Base-by-base conservation (phyloP, 2,888 invertebrate genomes). In the Steinernema carpocapsae region DNA sequence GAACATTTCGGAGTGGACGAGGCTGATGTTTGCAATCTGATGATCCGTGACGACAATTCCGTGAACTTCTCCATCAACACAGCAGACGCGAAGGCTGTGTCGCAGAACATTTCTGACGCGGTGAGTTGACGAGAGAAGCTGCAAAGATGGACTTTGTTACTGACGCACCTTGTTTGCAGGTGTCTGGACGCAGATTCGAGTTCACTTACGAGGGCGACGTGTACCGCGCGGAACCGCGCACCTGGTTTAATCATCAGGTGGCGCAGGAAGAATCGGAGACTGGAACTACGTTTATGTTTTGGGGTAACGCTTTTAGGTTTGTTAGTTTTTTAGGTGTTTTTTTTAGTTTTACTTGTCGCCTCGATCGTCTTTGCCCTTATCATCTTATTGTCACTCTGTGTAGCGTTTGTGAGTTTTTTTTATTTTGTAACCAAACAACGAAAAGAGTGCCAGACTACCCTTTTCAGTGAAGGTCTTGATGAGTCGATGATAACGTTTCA, bases 51-150 rank as follows among this genome's bases (percentile, higher is more conserved):
- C 26, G 83, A 84, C 74, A 83, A 83, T 52, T 75, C 77, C 3
- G 78, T 84, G 19, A 76, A 79, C 12, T 85, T 85, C 72, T 78
- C 77, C 24, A 79, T 85, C 6, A 64, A 77, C 26, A 80, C 80
- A 26, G 74, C 78, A 14, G 79, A 84, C 59, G 83, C 84, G 0
- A 74, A 78, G 48, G 48, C 80, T 73, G 79, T 80, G 51, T 79
- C 84, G 0, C 52, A 80, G 70, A 72, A 74, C 51, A 78, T 84
- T 12, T 83, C 84, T 0, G 78, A 83, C 22, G 79, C 82, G 43
- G 84, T 84, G 29, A 24, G 73, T 51, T 43, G 22, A 4, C 22
- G 24, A 22, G 42, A 12, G 19, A 19, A 26, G 24, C 19, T 29
- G 6, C 26, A 14, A 37, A 6, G 45, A 73, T 51, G 14, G 1